phyloP scores from a whole-genome alignment of 37 sponge, comb jelly and placozoan species.

The Lycopodina hypogea region DNA sequence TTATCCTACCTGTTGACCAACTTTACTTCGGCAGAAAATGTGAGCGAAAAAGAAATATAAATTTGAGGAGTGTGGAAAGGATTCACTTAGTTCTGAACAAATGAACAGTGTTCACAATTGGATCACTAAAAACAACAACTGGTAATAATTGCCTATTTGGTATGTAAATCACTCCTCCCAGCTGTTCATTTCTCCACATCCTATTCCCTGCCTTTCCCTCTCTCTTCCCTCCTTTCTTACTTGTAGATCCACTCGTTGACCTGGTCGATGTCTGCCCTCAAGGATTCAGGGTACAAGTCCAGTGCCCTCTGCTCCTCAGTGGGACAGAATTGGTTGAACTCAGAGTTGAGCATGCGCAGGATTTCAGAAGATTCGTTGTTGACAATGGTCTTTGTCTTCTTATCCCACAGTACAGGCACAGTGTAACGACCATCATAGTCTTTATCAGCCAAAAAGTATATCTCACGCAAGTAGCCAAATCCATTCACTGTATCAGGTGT shows the following conservation, averaged over 20 bases:
- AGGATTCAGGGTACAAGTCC: constrained; percentile 77
- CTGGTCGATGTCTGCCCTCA: constrained; percentile 76
- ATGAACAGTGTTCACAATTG: no score
- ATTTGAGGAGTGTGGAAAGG: no score
- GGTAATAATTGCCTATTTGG: no score
- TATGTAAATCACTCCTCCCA: no score
- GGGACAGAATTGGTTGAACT: constrained; percentile 77
- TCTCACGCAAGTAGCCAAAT: constrained; percentile 50
- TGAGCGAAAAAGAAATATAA: no score
- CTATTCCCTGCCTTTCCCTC: no score
- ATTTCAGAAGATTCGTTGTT: constrained; percentile 92
- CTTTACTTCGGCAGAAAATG: no score
- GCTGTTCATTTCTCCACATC: no score
- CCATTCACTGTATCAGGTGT: constrained; percentile 82
- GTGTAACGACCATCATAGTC: constrained; percentile 76
- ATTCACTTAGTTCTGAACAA: no score
- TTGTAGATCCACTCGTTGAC: constrained; percentile 86
- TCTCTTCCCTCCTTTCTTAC: neutral
- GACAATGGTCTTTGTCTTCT: constrained; percentile 66
- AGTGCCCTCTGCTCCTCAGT: constrained; percentile 60
- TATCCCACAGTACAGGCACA: constrained; percentile 90
- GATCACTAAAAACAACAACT: no score
- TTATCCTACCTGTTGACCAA: no score
- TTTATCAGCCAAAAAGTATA: constrained; percentile 62
- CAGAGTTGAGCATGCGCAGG: constrained; percentile 83